phyloP scores from a whole-genome alignment of 2,113 vertebrate species.

The Scomber japonicus region DNA sequence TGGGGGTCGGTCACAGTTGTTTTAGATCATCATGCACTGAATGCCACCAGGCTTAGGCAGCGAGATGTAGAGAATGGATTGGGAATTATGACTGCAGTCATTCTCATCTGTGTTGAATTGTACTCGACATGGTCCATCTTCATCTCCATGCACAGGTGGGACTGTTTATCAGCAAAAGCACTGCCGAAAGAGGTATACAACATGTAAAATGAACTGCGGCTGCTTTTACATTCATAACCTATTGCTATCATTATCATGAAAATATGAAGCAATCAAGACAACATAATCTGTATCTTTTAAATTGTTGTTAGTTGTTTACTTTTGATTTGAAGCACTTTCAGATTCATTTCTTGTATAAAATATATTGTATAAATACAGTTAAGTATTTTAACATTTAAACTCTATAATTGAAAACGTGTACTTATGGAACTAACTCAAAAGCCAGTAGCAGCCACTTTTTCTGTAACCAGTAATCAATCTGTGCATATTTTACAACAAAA shows the following conservation, averaged over 20 bases:
- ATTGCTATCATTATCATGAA: no score
- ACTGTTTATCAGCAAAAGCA: conserved; percentile 19
- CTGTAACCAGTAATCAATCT: no score
- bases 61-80: conserved; percentile 68
- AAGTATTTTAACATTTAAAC: no score
- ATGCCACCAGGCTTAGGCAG: conserved; percentile 80
- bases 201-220: background rate
- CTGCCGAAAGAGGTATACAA: background rate
- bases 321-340: background rate
- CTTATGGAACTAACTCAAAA: no score
- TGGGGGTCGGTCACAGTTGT: conserved; percentile 82
- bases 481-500: background rate
- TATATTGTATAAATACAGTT: background rate
- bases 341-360: background rate
- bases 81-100: conserved; percentile 72
- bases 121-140: conserved; percentile 31
- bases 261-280: background rate
- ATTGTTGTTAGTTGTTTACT: background rate
- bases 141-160: conserved; percentile 30
- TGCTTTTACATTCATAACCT: background rate
- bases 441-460: no score
- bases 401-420: no score
- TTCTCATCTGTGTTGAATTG: conserved; percentile 51
- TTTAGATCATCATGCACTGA: conserved; percentile 83
- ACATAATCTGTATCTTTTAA: background rate